A percentile compares a stretch with the other conserved stretches of the same genome.
phyloP scores from a whole-genome alignment of 2,888 invertebrate genomes.

The Graphium colonna region DNA sequence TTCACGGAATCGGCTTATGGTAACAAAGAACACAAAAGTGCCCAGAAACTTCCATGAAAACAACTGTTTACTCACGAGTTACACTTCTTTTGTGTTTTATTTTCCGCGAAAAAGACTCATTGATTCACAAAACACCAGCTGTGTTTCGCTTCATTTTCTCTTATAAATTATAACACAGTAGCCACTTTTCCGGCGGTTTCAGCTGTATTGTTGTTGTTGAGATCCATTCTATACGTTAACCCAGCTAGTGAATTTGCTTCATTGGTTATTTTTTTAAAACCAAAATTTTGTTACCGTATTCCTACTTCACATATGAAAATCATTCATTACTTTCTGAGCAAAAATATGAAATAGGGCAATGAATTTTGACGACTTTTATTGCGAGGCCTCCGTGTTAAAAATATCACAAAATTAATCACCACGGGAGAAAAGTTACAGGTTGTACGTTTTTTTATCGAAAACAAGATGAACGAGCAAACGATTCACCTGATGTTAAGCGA shows the following conservation, averaged over 20 bases:
- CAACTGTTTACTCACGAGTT: conserved; percentile 25
- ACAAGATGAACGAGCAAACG: no score
- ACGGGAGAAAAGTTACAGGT: no score
- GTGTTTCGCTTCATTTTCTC: background rate
- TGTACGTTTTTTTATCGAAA: no score
- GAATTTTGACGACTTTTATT: no score
- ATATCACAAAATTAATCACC: no score
- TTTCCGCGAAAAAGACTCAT: conserved; percentile 10
- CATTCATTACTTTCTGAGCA: no score
- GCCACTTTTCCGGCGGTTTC: background rate
- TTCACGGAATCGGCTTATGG: conserved; percentile 10
- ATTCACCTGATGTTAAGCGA: no score
- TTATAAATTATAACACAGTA: background rate
- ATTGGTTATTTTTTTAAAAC: background rate
- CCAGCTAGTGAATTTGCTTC: background rate
- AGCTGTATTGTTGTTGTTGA: background rate
- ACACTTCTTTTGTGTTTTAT: conserved; percentile 20
- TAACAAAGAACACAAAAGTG: conserved; percentile 26
- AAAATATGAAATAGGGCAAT: no score
- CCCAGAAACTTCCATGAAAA: conserved; percentile 17
- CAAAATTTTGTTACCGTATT: background rate
- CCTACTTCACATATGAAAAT: background rate
- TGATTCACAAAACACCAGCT: conserved; percentile 1
- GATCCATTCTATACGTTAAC: background rate
- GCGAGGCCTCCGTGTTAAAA: no score